phyloP scores from a whole-genome alignment of 1,140 invertebrate genomes.

The Eriosoma lanigerum region DNA sequence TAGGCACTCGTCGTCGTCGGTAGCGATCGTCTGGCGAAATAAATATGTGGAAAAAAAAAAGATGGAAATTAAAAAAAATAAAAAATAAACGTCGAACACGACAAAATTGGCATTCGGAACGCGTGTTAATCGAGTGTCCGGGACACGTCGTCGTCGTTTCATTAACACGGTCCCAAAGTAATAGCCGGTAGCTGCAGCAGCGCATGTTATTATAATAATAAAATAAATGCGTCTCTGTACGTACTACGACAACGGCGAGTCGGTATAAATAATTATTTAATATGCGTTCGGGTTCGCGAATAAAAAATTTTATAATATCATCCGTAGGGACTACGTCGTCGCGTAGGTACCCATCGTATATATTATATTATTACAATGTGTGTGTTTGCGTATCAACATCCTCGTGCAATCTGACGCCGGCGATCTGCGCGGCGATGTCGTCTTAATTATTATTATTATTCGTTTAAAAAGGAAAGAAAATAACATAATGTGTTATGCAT shows the following conservation, averaged over 20 bases:
- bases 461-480: neutral
- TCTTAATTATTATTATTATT: slow-evolving; percentile 44
- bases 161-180: neutral
- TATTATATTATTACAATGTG: too few relatives aligned
- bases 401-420: slow-evolving; percentile 9
- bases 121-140: neutral
- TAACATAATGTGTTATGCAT: too few relatives aligned
- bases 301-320: neutral
- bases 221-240: neutral
- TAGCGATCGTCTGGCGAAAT: neutral
- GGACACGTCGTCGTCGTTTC: neutral
- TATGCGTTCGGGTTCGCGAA: neutral
- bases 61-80: too few relatives aligned
- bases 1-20: neutral
- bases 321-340: neutral
- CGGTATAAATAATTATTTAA: neutral
- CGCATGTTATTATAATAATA: neutral
- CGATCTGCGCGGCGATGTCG: slow-evolving; percentile 1
- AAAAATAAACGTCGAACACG: slow-evolving; percentile 3
- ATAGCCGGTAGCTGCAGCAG: neutral
- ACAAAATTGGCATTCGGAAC: slow-evolving; percentile 2
- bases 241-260: neutral
- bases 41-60: neutral
- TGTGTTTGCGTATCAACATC: too few relatives aligned
- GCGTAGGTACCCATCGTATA: neutral